Percentiles rank a stretch among this genome's conserved stretches.
Evolutionary conservation across 2,113 vertebrate genomes (phyloP).

Genomic region (Holacanthus passer): DNA sequence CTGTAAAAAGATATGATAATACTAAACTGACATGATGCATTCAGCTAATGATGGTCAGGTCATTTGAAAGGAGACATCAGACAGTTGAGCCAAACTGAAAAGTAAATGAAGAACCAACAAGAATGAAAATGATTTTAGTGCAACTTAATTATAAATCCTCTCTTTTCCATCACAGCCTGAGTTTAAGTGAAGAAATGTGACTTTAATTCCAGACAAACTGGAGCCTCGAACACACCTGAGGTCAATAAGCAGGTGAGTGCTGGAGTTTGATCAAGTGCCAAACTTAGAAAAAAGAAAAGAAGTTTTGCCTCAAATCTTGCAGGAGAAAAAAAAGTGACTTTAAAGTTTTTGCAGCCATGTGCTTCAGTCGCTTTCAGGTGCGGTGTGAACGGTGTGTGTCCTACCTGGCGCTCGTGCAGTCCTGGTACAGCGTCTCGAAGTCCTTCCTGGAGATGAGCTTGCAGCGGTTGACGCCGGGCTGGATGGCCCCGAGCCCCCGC

Average conservation of each 20-base stretch:
- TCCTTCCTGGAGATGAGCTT: conserved; percentile 95
- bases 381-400: too few species aligned
- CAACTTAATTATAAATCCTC: neutral
- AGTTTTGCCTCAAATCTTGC: too few species aligned
- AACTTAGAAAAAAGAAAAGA: too few species aligned
- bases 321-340: too few species aligned
- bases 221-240: too few species aligned
- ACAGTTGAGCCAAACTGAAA: neutral
- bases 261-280: too few species aligned
- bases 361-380: too few species aligned
- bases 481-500: conserved; percentile 94
- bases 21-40: neutral
- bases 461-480: conserved; percentile 97
- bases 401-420: conserved; percentile 97
- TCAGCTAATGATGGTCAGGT: neutral
- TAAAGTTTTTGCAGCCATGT: too few species aligned
- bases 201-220: too few species aligned
- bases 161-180: neutral
- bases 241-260: too few species aligned
- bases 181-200: too few species aligned
- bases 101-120: neutral
- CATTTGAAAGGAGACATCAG: neutral
- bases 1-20: too few species aligned
- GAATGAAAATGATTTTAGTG: neutral
- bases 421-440: conserved; percentile 95